Evolutionary conservation across 2,888 invertebrate species (phyloP), one percentile per base, ranked within the genome.

Genomic region (Oegoconia quadripuncta): DNA sequence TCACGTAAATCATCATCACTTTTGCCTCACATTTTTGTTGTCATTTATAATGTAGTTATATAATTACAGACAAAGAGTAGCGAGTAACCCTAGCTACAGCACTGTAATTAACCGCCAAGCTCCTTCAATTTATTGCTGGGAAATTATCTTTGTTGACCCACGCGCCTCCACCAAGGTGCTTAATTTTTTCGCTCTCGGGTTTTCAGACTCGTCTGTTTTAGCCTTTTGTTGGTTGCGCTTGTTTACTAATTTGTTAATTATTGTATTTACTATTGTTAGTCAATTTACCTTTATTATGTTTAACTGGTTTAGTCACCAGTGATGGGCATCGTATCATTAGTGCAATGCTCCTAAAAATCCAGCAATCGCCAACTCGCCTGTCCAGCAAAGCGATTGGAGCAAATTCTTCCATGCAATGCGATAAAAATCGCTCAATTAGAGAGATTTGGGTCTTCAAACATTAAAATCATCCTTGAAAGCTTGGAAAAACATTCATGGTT

Each of bases 141-240:
- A 73, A 69, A 77, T 77, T 81, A 81, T 80, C 78, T 78, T 65
- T 80, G 80, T 80, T 80, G 75, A 74, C 73, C 74, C 80, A 76
- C 67, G 71, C 68, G 69, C 67, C 60, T 63, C 55, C 56, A 46
- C 42, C 52, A 56, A 64, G 62, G 63, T 62, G 61, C 66, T 70
- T 73, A 64, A 64, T 64, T 72, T 72, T 75, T 74, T 62, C 63
- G 46, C 54, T 60, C 61, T 66, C 61, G 67, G 47, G 57, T 69
- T 66, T 72, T 67, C 59, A 55, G 55, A 61, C 52, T 47, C 52
- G 44, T 44, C 37, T 47, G 23, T 29, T 16, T 29, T 22, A 17
- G 25, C 22, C 12, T 8, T 34, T 34, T 34, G 50, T 58, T 58
- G 48, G 45, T 37, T 15, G 39, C 50, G 48, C 47, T 46, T 57